Conservation (phyloP, 2,797 vertebrate genomes). For the Echeneis naucrates region DNA sequence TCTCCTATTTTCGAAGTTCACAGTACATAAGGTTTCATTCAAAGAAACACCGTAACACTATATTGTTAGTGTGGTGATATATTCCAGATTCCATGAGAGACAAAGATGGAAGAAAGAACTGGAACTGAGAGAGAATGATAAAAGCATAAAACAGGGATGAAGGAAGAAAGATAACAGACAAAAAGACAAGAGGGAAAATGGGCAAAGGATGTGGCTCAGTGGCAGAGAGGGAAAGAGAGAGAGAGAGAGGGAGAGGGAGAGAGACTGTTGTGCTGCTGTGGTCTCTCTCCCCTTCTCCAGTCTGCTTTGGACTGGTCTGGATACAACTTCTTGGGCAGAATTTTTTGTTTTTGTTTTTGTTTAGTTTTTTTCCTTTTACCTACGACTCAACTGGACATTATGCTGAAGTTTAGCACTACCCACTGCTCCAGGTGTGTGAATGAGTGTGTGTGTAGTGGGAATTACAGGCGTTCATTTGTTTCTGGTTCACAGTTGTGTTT, state of each 20-base stretch:
- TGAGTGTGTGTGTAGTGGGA: background rate
- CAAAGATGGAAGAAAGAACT: background rate
- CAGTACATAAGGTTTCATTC: too few relatives aligned
- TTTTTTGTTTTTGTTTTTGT: too few relatives aligned
- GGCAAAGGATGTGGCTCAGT: slow-evolving; percentile 2
- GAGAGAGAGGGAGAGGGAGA: background rate
- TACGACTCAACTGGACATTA: slow-evolving; percentile 12
- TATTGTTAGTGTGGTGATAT: background rate
- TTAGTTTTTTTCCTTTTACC: background rate
- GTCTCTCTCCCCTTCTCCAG: background rate
- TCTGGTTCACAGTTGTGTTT: background rate
- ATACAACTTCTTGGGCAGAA: background rate
- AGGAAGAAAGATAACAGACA: background rate
- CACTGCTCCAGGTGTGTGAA: slow-evolving; percentile 65
- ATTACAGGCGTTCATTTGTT: background rate
- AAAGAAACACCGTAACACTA: background rate
- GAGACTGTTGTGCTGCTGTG: slow-evolving; percentile 1
- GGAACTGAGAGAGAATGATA: background rate
- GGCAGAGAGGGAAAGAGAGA: background rate
- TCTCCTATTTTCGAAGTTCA: too few relatives aligned
- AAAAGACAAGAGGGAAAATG: background rate
- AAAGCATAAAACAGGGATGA: background rate
- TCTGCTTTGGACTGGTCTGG: slow-evolving; percentile 9
- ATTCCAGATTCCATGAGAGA: background rate
- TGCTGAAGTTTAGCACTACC: slow-evolving; percentile 72